A percentile compares a stretch with the other conserved stretches of the same genome.
Evolutionary conservation across 2,888 invertebrate genomes (phyloP).

Genomic region (Ichneumoninae sp.): DNA sequence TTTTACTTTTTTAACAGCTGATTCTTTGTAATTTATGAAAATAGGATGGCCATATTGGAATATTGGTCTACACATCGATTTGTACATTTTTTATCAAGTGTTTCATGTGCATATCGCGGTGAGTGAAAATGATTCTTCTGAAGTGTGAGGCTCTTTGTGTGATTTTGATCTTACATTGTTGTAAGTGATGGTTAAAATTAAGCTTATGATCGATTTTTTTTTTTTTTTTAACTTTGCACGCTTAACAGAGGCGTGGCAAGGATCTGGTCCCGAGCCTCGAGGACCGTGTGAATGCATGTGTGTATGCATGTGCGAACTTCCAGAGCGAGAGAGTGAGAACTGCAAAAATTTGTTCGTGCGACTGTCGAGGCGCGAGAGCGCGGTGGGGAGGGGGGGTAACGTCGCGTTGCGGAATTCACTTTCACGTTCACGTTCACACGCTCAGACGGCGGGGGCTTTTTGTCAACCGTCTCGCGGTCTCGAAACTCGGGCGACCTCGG

Average conservation of each 20-base stretch:
- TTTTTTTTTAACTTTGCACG: neutral
- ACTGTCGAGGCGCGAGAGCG: slow-evolving; percentile 36
- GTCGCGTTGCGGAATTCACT: slow-evolving; percentile 68
- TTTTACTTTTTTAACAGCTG: too few species aligned
- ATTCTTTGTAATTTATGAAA: too few species aligned
- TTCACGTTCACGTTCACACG: slow-evolving; percentile 69
- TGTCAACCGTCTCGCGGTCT: slow-evolving; percentile 73
- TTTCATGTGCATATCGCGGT: too few species aligned
- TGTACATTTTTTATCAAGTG: too few species aligned
- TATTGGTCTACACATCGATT: too few species aligned
- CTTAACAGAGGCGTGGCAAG: slow-evolving; percentile 28
- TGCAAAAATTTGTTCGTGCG: slow-evolving; percentile 30
- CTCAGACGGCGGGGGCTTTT: slow-evolving; percentile 72
- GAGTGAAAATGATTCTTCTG: too few species aligned
- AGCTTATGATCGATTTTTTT: too few species aligned
- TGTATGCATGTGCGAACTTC: slow-evolving; percentile 13
- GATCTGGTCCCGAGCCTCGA: neutral
- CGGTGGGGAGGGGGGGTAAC: slow-evolving; percentile 18
- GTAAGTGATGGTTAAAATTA: too few species aligned
- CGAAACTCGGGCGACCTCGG: slow-evolving; percentile 70
- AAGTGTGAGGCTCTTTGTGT: too few species aligned
- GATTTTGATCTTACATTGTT: too few species aligned
- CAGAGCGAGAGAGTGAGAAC: slow-evolving; percentile 10
- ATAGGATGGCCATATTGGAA: too few species aligned
- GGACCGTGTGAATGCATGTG: neutral